phyloP scores from a whole-genome alignment of 2,113 vertebrate species.

The Pyxicephalus adspersus region DNA sequence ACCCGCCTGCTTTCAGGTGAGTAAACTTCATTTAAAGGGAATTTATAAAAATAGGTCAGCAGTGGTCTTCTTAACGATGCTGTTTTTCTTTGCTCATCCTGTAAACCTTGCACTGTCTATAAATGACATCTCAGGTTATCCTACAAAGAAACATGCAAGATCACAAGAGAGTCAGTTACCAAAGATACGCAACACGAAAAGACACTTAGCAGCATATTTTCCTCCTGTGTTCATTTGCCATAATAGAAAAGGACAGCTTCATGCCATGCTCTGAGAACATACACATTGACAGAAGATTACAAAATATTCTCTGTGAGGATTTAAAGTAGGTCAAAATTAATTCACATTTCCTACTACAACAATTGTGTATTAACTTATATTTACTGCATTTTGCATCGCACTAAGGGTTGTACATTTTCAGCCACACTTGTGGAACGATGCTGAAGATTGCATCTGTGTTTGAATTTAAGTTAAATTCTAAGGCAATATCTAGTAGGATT shows the following conservation, averaged over 20 bases:
- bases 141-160: not conserved
- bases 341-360: no score
- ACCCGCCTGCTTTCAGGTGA: conserved; percentile 30
- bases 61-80: not conserved
- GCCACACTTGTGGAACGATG: no score
- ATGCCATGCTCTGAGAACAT: not conserved
- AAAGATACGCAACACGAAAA: not conserved
- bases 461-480: no score
- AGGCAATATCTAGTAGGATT: no score
- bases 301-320: no score
- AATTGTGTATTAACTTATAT: no score
- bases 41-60: conserved; percentile 40
- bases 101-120: conserved; percentile 3
- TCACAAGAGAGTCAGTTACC: conserved; percentile 5
- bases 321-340: no score
- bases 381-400: no score
- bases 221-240: not conserved
- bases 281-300: not conserved
- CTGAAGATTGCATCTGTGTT: no score
- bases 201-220: not conserved
- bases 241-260: not conserved
- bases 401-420: no score
- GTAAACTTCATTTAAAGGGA: conserved; percentile 39
- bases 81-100: not conserved
- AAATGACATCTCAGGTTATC: not conserved